Evolutionary conservation across 30 jellyfish, hydroid and myxozoan genomes (phyloP).

Genomic region (Aurelia aurita complex sp. Pacific): DNA sequence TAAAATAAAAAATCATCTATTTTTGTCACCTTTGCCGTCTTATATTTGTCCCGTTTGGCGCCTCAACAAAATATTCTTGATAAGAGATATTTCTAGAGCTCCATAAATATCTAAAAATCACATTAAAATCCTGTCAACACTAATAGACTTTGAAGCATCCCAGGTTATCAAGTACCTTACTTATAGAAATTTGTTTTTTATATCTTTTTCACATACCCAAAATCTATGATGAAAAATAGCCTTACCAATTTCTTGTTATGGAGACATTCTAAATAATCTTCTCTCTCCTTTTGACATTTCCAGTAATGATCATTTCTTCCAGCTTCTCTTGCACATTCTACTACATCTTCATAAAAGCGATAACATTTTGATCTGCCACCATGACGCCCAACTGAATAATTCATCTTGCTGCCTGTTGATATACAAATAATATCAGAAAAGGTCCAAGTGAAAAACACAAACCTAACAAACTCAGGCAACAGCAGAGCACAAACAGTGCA

Average conservation of each 20-base stretch:
- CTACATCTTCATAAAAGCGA: slow-evolving; percentile 49
- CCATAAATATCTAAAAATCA: too few species aligned
- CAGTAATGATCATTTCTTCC: slow-evolving; percentile 45
- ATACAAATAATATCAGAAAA: background rate
- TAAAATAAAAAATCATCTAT: too few species aligned
- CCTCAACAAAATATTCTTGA: too few species aligned
- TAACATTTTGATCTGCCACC: slow-evolving; percentile 46
- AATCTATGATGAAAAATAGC: background rate
- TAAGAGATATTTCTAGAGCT: too few species aligned
- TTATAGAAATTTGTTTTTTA: too few species aligned
- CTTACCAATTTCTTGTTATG: slow-evolving; percentile 44
- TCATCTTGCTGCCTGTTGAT: slow-evolving; percentile 1
- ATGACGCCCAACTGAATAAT: slow-evolving; percentile 10
- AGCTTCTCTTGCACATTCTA: slow-evolving; percentile 47
- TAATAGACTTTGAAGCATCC: too few species aligned
- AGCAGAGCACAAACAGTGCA: too few species aligned
- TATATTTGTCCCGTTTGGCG: too few species aligned
- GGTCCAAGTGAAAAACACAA: too few species aligned
- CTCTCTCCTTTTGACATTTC: slow-evolving; percentile 57
- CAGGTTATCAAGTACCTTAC: background rate
- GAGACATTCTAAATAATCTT: slow-evolving; percentile 50
- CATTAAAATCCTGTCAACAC: too few species aligned
- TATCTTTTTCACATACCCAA: background rate
- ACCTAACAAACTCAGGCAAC: too few species aligned
- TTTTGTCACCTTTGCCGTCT: too few species aligned